Percentiles rank a stretch among this genome's conserved stretches.
These are phyloP conservation scores for Zaprionus taronus DNA, from an alignment of 1,140 invertebrate genomes.

Conservation along the genomic window DNA sequence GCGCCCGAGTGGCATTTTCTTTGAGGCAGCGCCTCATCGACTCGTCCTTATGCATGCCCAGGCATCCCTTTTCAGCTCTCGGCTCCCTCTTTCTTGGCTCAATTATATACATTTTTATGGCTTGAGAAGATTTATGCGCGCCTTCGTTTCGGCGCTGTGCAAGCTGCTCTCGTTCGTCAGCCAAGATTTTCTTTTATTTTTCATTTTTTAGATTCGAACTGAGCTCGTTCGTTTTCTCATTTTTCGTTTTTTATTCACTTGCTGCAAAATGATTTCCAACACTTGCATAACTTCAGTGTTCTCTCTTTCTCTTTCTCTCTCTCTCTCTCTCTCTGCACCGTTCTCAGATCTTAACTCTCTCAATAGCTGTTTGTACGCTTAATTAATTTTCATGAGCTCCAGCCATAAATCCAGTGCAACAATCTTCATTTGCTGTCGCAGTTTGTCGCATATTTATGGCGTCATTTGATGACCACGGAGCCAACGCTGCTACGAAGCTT, in stretches of 20 bases:
- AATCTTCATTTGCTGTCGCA: conserved; percentile 22
- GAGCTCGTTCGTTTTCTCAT: background rate
- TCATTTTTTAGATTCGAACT: background rate
- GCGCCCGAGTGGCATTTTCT: conserved; percentile 56
- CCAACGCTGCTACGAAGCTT: background rate
- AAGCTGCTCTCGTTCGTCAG: conserved; percentile 4
- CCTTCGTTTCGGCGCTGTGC: conserved; percentile 62
- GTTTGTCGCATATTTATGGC: conserved; percentile 37
- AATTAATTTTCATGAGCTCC: conserved; percentile 34
- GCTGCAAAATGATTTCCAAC: background rate
- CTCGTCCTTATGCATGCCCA: conserved; percentile 44
- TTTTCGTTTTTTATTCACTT: background rate
- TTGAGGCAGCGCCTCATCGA: conserved; percentile 61
- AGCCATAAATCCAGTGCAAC: conserved; percentile 23
- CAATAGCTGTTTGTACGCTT: conserved; percentile 11
- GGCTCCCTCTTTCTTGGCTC: conserved; percentile 37
- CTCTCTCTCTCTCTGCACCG: background rate
- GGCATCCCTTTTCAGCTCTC: conserved; percentile 51
- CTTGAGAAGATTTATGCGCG: conserved; percentile 70
- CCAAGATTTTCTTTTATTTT: background rate
- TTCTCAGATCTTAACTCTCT: conserved; percentile 3
- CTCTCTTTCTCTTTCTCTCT: too few relatives aligned
- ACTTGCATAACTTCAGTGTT: background rate
- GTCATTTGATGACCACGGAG: conserved; percentile 7
- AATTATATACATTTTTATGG: conserved; percentile 81